A percentile compares a stretch with the other conserved stretches of the same genome.
Conservation (phyloP, 2,888 invertebrate genomes). For the Drosophila nr. perissopoda region DNA sequence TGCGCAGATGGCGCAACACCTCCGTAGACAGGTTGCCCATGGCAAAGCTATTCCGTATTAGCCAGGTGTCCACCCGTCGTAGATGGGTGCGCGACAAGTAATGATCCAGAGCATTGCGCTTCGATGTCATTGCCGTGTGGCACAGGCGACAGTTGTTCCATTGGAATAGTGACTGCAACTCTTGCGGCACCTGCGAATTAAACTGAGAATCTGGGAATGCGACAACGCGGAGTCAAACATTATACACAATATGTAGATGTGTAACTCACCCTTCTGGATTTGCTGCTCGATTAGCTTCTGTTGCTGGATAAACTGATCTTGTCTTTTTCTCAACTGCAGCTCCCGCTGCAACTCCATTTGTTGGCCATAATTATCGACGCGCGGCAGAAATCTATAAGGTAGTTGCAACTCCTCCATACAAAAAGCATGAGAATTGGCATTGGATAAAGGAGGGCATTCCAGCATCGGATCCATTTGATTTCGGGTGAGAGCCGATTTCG, state of each 20-base stretch:
- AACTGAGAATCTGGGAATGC: conserved; percentile 11
- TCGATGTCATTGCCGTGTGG: conserved; percentile 50
- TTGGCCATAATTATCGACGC: conserved; percentile 1
- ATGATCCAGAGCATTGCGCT: conserved; percentile 65
- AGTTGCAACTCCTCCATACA: neutral
- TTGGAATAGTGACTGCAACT: conserved; percentile 56
- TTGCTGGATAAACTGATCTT: conserved; percentile 19
- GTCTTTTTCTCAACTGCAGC: conserved; percentile 7
- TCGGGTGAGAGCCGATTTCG: neutral
- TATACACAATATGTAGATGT: neutral
- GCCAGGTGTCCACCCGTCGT: conserved; percentile 59
- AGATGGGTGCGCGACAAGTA: conserved; percentile 58
- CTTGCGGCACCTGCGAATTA: conserved; percentile 31
- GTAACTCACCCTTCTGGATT: conserved; percentile 17
- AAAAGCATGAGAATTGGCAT: neutral
- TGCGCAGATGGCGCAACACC: conserved; percentile 40
- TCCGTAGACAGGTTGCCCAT: conserved; percentile 34
- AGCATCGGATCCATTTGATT: neutral
- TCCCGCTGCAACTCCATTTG: conserved; percentile 24
- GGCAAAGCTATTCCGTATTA: conserved; percentile 45
- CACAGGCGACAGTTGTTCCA: conserved; percentile 66
- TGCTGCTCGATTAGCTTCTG: conserved; percentile 26
- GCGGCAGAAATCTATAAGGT: conserved; percentile 22
- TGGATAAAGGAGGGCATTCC: neutral
- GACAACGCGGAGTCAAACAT: neutral